Conservation (phyloP, 30 jellyfish, hydroid and myxozoan species). For the Hydractinia symbiolongicarpus region DNA sequence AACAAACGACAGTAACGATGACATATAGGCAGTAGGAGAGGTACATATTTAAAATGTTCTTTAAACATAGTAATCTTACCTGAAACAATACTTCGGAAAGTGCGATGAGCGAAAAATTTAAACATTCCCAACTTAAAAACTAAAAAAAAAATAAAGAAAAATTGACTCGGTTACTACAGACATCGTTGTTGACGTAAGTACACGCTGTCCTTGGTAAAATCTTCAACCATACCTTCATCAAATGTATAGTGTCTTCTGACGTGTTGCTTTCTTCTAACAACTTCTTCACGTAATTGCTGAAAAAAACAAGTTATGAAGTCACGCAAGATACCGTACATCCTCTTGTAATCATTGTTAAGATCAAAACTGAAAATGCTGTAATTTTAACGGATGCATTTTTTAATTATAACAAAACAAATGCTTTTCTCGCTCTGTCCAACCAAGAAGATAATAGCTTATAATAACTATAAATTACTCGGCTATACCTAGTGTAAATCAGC, state of each 20-base stretch:
- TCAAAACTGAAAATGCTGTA: neutral
- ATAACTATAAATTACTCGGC: too few relatives aligned
- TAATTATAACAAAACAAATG: neutral
- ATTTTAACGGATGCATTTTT: neutral
- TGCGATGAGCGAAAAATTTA: conserved; percentile 86
- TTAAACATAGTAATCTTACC: conserved; percentile 30
- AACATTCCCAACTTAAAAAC: conserved; percentile 98
- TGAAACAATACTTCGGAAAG: conserved; percentile 88
- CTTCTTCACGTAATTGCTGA: conserved; percentile 81
- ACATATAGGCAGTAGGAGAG: neutral
- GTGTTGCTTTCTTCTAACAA: conserved; percentile 85
- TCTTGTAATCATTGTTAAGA: neutral
- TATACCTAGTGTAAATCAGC: conserved; percentile 84
- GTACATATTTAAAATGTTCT: neutral
- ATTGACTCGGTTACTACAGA: neutral
- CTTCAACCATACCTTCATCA: conserved; percentile 56
- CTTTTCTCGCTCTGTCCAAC: too few relatives aligned
- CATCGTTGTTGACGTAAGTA: neutral
- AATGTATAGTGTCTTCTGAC: conserved; percentile 78
- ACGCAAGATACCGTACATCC: neutral
- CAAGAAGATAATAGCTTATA: too few relatives aligned
- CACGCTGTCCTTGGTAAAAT: neutral
- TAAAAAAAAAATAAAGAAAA: conserved; percentile 22
- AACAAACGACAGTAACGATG: neutral
- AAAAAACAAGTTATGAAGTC: conserved; percentile 8